Evolutionary conservation across 2,888 invertebrate species (phyloP).

Genomic region (Drosophila cognata): DNA sequence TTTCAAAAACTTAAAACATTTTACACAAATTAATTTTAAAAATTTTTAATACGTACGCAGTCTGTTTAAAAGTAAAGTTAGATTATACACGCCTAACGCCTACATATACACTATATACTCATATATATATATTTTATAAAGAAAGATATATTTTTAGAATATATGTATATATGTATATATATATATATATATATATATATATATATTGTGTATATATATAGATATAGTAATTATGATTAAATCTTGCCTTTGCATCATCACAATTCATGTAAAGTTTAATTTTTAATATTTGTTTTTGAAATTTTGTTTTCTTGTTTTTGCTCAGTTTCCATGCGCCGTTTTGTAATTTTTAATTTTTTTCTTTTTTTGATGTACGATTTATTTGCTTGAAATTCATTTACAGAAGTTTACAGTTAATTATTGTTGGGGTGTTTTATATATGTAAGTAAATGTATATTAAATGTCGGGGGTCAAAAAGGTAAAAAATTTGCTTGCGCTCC

Average conservation of each 20-base stretch:
- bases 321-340: conserved; percentile 61
- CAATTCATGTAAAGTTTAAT: conserved; percentile 76
- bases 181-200: conserved; percentile 49
- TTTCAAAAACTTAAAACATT: conserved; percentile 79
- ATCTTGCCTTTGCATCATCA: conserved; percentile 80
- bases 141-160: conserved; percentile 55
- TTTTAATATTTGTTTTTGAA: conserved; percentile 43
- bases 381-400: conserved; percentile 54
- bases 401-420: conserved; percentile 60
- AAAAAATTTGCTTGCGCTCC: conserved; percentile 60
- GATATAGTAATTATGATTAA: conserved; percentile 78
- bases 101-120: conserved; percentile 71
- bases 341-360: conserved; percentile 31
- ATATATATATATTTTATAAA: conserved; percentile 62
- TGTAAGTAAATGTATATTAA: conserved; percentile 31
- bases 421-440: conserved; percentile 18
- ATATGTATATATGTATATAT: conserved; percentile 49
- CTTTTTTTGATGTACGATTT: conserved; percentile 29
- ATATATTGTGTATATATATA: conserved; percentile 60
- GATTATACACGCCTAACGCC: conserved; percentile 76
- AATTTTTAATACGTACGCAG: conserved; percentile 79
- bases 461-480: conserved; percentile 49
- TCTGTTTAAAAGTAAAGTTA: conserved; percentile 79
- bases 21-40: conserved; percentile 79
- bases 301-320: conserved; percentile 49